Base-by-base conservation (phyloP, 2,797 vertebrate genomes). In the Paguma larvata region DNA sequence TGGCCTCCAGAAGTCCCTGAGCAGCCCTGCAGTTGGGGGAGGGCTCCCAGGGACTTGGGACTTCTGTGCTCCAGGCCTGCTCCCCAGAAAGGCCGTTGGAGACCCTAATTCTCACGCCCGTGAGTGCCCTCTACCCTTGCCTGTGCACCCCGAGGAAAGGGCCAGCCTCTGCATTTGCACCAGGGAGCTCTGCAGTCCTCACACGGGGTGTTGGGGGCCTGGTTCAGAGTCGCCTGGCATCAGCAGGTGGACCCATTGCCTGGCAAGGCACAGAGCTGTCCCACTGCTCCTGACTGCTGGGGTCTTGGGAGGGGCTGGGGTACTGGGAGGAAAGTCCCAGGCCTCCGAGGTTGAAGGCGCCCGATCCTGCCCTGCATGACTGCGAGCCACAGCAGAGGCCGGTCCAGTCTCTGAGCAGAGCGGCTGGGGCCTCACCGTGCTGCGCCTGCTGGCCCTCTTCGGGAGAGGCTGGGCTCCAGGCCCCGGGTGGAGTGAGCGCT, bases 91-190 rank as follows among this genome's bases (percentile, higher is more conserved):
- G 27, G 32, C 0, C 1, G n/a, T 14, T 25, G 1, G n/a, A 38
- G 68, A 41, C 46, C 56, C 38, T 23, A 5, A 19, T 38, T 19
- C 10, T 8, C 16, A 0, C 4, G 19, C n/a, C 4, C 1, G 0
- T 5, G 32, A 23, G 27, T 38, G 11, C 48, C 67, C 19, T 53
- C 12, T 10, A 3, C 59, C 41, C 2, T 6, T 53, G 15, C 79
- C 16, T 1, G 51, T 2, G 23, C 4, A 23, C 11, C 0, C 0
- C 6, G 2, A 15, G 30, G 41, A 25, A 30, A n/a, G 44, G n/a
- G n/a, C 0, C 0, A 8, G 38, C n/a, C n/a, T 2, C 27, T 68
- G 3, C 1, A 8, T 48, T 53, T 0, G 9, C 5, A 15, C 6
- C 6, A 38, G 32, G 32, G 48, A 5, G 11, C 53, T 46, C 0